Percentiles rank a stretch among this genome's conserved stretches.
Evolutionary conservation across 2,888 invertebrate genomes (phyloP).

Genomic region (Habroteleia sp.): DNA sequence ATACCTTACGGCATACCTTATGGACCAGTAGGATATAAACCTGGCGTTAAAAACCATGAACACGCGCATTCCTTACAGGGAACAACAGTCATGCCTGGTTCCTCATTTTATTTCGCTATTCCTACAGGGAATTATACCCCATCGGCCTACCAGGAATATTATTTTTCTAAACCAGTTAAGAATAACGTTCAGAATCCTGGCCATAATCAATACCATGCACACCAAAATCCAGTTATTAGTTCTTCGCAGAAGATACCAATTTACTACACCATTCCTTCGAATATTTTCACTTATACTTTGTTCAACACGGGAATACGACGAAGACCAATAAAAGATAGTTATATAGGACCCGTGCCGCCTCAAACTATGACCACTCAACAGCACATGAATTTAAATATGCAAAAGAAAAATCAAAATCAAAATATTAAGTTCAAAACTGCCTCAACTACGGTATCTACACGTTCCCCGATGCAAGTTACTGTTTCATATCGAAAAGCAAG

Average conservation of each 20-base stretch:
- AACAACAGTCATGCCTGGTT: slow-evolving; percentile 51
- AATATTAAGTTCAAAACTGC: slow-evolving; percentile 58
- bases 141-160: slow-evolving; percentile 65
- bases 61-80: slow-evolving; percentile 58
- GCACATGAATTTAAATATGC: slow-evolving; percentile 66
- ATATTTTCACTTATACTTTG: slow-evolving; percentile 44
- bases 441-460: slow-evolving; percentile 52
- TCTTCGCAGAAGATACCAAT: slow-evolving; percentile 43
- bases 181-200: slow-evolving; percentile 11
- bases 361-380: slow-evolving; percentile 48
- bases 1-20: slow-evolving; percentile 70
- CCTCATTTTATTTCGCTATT: slow-evolving; percentile 50
- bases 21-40: slow-evolving; percentile 69
- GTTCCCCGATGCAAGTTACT: slow-evolving; percentile 55
- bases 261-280: slow-evolving; percentile 50
- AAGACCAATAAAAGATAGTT: slow-evolving; percentile 64
- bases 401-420: slow-evolving; percentile 56
- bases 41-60: slow-evolving; percentile 68
- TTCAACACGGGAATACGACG: slow-evolving; percentile 55
- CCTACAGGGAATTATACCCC: slow-evolving; percentile 58
- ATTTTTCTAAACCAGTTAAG: slow-evolving; percentile 65
- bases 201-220: slow-evolving; percentile 12
- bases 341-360: slow-evolving; percentile 42
- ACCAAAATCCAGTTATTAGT: neutral
- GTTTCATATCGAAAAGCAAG: slow-evolving; percentile 77